Conservation (phyloP, 1,140 invertebrate species). For the Neodiprion virginianus region DNA sequence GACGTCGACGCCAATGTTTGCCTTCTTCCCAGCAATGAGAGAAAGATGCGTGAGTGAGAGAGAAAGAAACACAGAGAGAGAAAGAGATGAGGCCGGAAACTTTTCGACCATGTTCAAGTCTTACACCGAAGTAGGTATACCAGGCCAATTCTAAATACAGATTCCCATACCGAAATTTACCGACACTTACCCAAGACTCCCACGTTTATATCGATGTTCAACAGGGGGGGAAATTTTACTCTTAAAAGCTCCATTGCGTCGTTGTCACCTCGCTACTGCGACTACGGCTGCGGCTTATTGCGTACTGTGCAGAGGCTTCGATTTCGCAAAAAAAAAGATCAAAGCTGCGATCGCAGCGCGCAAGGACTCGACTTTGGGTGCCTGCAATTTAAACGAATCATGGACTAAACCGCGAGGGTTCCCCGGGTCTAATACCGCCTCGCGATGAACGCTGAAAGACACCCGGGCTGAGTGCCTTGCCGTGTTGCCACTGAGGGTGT, state of each 20-base stretch:
- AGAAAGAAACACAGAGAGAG: too few relatives aligned
- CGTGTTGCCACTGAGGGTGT: slow-evolving; percentile 37
- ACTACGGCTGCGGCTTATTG: not conserved
- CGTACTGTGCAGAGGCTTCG: not conserved
- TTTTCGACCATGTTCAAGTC: not conserved
- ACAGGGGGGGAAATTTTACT: too few relatives aligned
- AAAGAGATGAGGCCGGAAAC: not conserved
- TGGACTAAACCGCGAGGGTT: not conserved
- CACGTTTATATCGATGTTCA: too few relatives aligned
- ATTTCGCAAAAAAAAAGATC: not conserved
- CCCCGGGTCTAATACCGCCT: not conserved
- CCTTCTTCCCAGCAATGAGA: too few relatives aligned
- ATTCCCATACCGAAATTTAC: too few relatives aligned
- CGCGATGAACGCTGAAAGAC: slow-evolving; percentile 39
- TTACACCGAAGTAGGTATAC: too few relatives aligned
- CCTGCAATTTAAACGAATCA: not conserved
- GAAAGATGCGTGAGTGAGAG: too few relatives aligned
- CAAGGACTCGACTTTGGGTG: too few relatives aligned
- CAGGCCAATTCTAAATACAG: too few relatives aligned
- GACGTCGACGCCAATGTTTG: not conserved
- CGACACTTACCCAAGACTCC: too few relatives aligned
- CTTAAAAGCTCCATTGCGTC: too few relatives aligned
- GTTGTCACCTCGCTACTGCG: too few relatives aligned
- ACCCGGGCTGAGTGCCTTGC: slow-evolving; percentile 57
- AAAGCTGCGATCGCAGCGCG: not conserved